Base-by-base conservation (phyloP, 2,113 vertebrate species). In the Oenanthe oenanthe region DNA sequence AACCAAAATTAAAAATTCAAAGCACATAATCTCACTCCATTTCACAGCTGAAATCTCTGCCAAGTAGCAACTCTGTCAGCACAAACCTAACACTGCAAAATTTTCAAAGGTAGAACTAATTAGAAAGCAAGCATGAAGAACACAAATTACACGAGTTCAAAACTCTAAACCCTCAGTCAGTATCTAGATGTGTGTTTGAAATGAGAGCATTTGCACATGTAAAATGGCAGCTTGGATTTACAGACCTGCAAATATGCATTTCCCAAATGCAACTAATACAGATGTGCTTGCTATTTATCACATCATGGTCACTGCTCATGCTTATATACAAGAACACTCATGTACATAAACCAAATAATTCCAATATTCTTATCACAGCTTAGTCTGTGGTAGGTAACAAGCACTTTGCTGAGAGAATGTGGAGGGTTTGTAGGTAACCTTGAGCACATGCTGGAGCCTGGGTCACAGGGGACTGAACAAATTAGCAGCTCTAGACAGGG, bases 1-100 rank as follows among this genome's bases (percentile, higher is more conserved):
- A 82, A 73, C 5, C 17, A 58, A 87, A 85, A 89, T 76, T 57
- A 89, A 89, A 88, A 79, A 92, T 83, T 91, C 66, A 73, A 76
- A 79, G 71, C 78, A 92, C 71, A 66, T 34, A 42, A 8, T 85
- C 54, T 86, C 50, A 65, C 50, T 43, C 51, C 40, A 16, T 88
- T 91, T 91, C 89, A 86, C 86, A 92, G 80, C 40, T 80, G 63
- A 93, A 88, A 61, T 84, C 70, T 42, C 68, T 81, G 60, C 51
- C 86, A 73, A 73, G 53, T 58, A 80, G 51, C 48, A 88, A 77
- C 60, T 90, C 57, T 77, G 80, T 71, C 80, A 92, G 61, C 51
- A 94, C 78, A 92, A 92, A 73, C 12, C 48, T 85, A 79, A 83
- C 58, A 38, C 1, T 48, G 54, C 42, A 85, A 78, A 85, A 68